These are phyloP conservation scores for Thecocarcelia acutangulata DNA, from an alignment of 2,888 invertebrate species.

Conservation along the genomic window DNA sequence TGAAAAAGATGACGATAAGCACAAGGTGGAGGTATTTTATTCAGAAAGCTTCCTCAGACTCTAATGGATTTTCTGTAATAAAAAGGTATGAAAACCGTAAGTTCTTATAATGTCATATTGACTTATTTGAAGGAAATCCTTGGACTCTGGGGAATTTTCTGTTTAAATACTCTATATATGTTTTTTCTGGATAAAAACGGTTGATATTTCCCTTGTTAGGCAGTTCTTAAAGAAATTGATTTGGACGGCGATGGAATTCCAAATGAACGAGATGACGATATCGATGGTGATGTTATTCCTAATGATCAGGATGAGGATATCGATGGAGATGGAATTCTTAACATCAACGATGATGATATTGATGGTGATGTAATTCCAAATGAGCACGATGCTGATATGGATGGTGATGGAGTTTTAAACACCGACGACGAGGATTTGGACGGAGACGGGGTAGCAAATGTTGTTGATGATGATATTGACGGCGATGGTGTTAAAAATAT, in stretches of 20 bases:
- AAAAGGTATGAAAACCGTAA: conserved; percentile 70
- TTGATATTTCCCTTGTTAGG: conserved; percentile 48
- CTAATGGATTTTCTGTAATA: conserved; percentile 52
- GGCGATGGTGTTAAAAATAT: conserved; percentile 78
- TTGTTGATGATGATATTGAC: conserved; percentile 76
- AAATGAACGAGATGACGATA: conserved; percentile 77
- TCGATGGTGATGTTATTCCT: conserved; percentile 78
- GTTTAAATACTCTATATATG: conserved; percentile 41
- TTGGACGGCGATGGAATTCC: conserved; percentile 78
- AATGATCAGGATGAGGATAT: conserved; percentile 76
- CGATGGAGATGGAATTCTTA: conserved; percentile 72
- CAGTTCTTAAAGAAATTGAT: conserved; percentile 72
- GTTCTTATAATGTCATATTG: conserved; percentile 53
- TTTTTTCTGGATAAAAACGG: conserved; percentile 74
- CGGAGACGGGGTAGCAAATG: conserved; percentile 77
- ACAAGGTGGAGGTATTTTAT: conserved; percentile 60
- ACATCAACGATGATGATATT: conserved; percentile 75
- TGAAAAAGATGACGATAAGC: conserved; percentile 74
- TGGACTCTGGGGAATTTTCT: conserved; percentile 55
- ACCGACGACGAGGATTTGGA: conserved; percentile 76
- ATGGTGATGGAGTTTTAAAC: conserved; percentile 75
- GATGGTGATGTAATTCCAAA: conserved; percentile 78
- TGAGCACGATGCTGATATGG: conserved; percentile 75
- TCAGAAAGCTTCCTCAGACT: conserved; percentile 57
- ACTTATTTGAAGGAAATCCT: conserved; percentile 46